Base-by-base conservation (phyloP, 2,797 vertebrate genomes). In the Lepilemur ruficaudatus region DNA sequence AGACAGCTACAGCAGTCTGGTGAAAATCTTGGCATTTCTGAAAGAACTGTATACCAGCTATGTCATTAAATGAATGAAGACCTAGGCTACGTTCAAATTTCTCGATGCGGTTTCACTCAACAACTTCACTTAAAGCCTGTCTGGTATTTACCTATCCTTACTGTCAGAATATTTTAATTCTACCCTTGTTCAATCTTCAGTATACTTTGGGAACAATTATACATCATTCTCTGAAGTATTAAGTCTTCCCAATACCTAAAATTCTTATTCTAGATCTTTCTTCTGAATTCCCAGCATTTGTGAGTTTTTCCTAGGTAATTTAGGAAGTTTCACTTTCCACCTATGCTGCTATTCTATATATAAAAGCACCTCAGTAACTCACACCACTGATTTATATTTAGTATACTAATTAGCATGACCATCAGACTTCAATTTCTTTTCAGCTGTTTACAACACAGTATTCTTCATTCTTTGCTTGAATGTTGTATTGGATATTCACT, bases 391-490 rank as follows among this genome's bases (percentile, higher is more conserved):
- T 85, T 95, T 89, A 46, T 88, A 88, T 91, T 95, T 94, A 91
- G 63, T 70, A 59, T 48, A 50, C 85, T 75, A 96, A 93, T 86
- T 63, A 85, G 86, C 23, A 76, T 48, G 91, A 85, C 78, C 41
- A 84, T 38, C 46, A 83, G 43, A 72, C 18, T 50, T 95, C 20
- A 72, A 7, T 86, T 96, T 89, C n/a, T 94, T 94, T 91, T 25
- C 46, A 41, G 38, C 91, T 8, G 80, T 32, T 91, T 96, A 86
- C 7, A 95, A 28, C 5, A 46, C 11, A 61, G 13, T 10, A 9
- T 46, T 88, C 67, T 87, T 89, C 94, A 93, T 84, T 65, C 72
- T 93, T 92, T 82, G 35, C 52, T 94, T 95, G n/a, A 85, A 50
- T 72, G 52, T 63, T 91, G 23, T 22, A 67, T 65, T 95, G 92